A percentile compares a stretch with the other conserved stretches of the same genome.
Conservation (phyloP, 2,888 invertebrate species). For the Drosophila differens region DNA sequence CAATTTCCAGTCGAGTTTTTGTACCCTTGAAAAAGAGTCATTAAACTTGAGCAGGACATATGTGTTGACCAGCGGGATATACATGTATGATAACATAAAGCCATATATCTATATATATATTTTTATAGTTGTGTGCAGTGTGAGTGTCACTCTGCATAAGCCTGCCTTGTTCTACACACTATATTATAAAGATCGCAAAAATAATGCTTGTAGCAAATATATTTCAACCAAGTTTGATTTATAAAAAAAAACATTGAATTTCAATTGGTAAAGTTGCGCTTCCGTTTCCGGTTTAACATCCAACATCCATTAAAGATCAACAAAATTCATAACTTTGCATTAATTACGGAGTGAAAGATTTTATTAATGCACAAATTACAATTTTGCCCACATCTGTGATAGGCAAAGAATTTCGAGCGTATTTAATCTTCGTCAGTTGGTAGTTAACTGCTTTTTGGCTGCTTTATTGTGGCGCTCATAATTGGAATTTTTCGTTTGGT, state of each 20-base stretch:
- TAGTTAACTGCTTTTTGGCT: constrained; percentile 25
- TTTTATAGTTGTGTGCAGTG: background rate
- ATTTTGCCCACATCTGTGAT: background rate
- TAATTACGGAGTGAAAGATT: background rate
- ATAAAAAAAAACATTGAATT: background rate
- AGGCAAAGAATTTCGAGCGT: constrained; percentile 2
- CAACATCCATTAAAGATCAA: background rate
- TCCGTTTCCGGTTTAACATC: background rate
- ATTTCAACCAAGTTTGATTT: too few relatives aligned
- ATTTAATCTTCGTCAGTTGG: constrained; percentile 25
- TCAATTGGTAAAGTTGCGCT: background rate
- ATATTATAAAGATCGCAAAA: too few relatives aligned
- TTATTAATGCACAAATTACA: background rate
- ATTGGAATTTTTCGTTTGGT: constrained; percentile 67
- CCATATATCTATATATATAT: background rate
- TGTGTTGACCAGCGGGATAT: background rate
- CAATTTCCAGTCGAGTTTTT: constrained; percentile 27
- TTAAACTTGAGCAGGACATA: background rate
- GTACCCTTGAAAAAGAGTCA: constrained; percentile 7
- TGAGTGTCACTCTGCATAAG: background rate
- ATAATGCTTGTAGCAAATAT: too few relatives aligned
- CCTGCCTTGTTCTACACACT: too few relatives aligned
- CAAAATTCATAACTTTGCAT: background rate
- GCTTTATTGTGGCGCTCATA: constrained; percentile 38
- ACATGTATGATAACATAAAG: background rate